Evolutionary conservation across 2,888 invertebrate species (phyloP).

Genomic region (Drosophila ezoana): DNA sequence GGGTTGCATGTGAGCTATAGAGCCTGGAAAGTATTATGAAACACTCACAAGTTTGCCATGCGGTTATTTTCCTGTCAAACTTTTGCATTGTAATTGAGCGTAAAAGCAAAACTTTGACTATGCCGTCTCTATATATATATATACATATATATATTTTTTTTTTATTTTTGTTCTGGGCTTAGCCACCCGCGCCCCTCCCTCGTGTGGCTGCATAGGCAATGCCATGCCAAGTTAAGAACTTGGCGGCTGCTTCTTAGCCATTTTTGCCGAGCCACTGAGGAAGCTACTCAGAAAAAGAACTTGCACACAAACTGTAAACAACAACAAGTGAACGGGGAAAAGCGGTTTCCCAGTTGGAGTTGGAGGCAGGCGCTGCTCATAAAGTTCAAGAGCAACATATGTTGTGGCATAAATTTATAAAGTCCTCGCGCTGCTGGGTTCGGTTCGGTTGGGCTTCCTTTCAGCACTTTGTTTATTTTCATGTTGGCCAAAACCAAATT

Average conservation of each 20-base stretch:
- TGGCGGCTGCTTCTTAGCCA: slow-evolving; percentile 66
- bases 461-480: slow-evolving; percentile 42
- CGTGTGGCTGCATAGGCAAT: slow-evolving; percentile 40
- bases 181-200: too few species aligned
- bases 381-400: slow-evolving; percentile 78
- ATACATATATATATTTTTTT: neutral
- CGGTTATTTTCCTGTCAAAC: slow-evolving; percentile 80
- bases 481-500: slow-evolving; percentile 77
- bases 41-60: slow-evolving; percentile 70
- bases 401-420: slow-evolving; percentile 77
- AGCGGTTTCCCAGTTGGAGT: slow-evolving; percentile 9
- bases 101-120: slow-evolving; percentile 78
- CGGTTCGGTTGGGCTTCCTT: slow-evolving; percentile 8
- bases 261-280: slow-evolving; percentile 58
- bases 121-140: slow-evolving; percentile 14
- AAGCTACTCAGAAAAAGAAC: slow-evolving; percentile 75
- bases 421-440: slow-evolving; percentile 46
- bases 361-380: slow-evolving; percentile 39
- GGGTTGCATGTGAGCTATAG: neutral
- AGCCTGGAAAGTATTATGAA: slow-evolving; percentile 46
- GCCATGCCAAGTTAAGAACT: slow-evolving; percentile 27
- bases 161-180: slow-evolving; percentile 5
- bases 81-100: slow-evolving; percentile 81
- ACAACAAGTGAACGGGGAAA: slow-evolving; percentile 25
- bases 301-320: slow-evolving; percentile 72